Evolutionary conservation across 2,113 vertebrate species (phyloP), one percentile per base, ranked within the genome.

Genomic region (Lethenteron camtschaticum): DNA sequence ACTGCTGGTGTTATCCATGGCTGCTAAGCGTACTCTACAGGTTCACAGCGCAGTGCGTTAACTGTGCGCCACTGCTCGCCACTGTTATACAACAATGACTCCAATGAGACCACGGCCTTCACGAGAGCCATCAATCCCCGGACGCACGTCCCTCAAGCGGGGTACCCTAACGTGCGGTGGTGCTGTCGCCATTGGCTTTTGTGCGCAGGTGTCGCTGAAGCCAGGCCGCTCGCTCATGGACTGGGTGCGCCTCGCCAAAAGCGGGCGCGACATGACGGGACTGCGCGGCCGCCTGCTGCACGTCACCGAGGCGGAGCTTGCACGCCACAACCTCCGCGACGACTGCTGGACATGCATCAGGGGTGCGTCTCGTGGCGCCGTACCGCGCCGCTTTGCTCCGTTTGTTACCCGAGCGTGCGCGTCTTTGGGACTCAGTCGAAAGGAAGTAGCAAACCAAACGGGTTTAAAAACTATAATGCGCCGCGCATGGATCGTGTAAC

Each of bases 331-430:
- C 78, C 86, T 71, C 13, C 84, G 81, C 73, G 79, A 80, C 1
- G 90, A 99, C 77, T 99, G 94, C 78, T 99, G 92, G 94, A 92
- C 88, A 68, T 90, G 91, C 75, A 89, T 99, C 77, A 81, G 90
- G 87, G 92, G 94, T 96, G 75, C 71, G 79, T 41, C 41, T 41
- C 41, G 41, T 41, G 41, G 41, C 41, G 41, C 41, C 41, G 5
- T 41, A 41, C 41, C 41, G 6, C 41, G 41, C 41, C 41, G 41
- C 41, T 41, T 41, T 7, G 41, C 5, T 41, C 41, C 41, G 41
- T 41, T 41, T 41, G 41, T 41, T 6, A 5, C 16, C 41, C 41
- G 41, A 41, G 41, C 41, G 41, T 41, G 41, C 41, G 6, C 41
- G 41, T 41, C 41, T 6, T 41, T 41, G 41, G 41, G 41, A 41